These are phyloP conservation scores for Leptopilina boulardi DNA, from an alignment of 1,140 invertebrate genomes.

Conservation along the genomic window DNA sequence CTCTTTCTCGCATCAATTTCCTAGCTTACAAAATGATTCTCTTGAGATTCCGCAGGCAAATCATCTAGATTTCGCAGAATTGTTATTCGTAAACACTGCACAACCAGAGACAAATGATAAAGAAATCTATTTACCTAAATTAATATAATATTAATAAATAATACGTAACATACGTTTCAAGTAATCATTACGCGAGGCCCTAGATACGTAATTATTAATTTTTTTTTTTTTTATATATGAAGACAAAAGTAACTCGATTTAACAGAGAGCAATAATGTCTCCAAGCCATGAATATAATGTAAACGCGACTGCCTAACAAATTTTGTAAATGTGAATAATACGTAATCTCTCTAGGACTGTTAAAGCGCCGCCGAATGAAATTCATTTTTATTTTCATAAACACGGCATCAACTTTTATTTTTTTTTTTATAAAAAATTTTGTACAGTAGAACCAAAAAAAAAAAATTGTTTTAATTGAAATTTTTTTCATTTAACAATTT, in stretches of 20 bases:
- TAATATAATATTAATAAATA: not conserved
- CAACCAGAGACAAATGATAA: slow-evolving; percentile 10
- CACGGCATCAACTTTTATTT: not conserved
- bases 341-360: slow-evolving; percentile 5
- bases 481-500: too few species aligned
- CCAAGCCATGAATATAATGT: not conserved
- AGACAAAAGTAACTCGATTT: slow-evolving; percentile 30
- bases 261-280: slow-evolving; percentile 25
- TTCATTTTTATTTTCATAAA: not conserved
- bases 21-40: slow-evolving; percentile 8
- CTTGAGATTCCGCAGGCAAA: slow-evolving; percentile 14
- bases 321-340: slow-evolving; percentile 21
- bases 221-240: slow-evolving; percentile 38
- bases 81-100: slow-evolving; percentile 40
- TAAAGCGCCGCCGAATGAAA: not conserved
- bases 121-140: slow-evolving; percentile 32
- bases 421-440: too few species aligned
- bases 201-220: slow-evolving; percentile 54
- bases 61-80: slow-evolving; percentile 32
- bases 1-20: slow-evolving; percentile 32
- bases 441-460: too few species aligned
- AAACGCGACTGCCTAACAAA: slow-evolving; percentile 27
- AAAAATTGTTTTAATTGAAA: too few species aligned
- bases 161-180: slow-evolving; percentile 21
- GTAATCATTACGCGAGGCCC: slow-evolving; percentile 47